Percentiles rank a stretch among this genome's conserved stretches.
phyloP scores from a whole-genome alignment of 2,113 vertebrate species.

The Anarhynchus alexandrinus region DNA sequence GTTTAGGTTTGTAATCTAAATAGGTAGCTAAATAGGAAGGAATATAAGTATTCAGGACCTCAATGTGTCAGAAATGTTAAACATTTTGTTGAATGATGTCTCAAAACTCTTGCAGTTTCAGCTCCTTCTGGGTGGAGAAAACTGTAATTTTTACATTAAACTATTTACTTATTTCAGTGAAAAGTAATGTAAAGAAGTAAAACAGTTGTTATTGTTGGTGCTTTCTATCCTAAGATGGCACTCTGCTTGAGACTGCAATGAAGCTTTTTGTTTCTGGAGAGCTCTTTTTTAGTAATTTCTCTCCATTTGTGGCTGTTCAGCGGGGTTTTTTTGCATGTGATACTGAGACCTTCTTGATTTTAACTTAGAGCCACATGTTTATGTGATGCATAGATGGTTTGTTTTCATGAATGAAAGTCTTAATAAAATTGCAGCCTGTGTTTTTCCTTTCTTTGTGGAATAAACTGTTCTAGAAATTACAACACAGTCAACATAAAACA shows the following conservation, averaged over 20 bases:
- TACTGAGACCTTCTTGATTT: neutral
- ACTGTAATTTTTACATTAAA: neutral
- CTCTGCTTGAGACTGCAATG: neutral
- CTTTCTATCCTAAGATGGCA: neutral
- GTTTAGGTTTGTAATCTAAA: neutral
- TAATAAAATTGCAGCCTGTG: neutral
- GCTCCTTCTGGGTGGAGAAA: neutral
- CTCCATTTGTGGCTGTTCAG: neutral
- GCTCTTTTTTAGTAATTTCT: neutral
- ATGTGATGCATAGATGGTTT: neutral
- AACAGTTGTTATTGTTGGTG: neutral
- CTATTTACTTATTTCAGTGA: neutral
- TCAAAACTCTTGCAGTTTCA: neutral
- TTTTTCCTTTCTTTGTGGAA: conserved; percentile 2
- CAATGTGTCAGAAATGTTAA: neutral
- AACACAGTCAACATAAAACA: neutral
- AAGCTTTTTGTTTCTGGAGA: neutral
- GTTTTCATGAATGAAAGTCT: neutral
- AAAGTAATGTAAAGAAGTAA: neutral
- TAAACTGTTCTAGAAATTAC: neutral
- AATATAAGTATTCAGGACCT: neutral
- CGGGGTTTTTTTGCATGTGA: neutral
- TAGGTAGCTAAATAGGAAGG: neutral
- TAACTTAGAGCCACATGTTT: neutral
- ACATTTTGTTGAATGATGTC: neutral